A percentile compares a stretch with the other conserved stretches of the same genome.
phyloP scores from a whole-genome alignment of 2,888 invertebrate species.

The Diarsia dahlii region DNA sequence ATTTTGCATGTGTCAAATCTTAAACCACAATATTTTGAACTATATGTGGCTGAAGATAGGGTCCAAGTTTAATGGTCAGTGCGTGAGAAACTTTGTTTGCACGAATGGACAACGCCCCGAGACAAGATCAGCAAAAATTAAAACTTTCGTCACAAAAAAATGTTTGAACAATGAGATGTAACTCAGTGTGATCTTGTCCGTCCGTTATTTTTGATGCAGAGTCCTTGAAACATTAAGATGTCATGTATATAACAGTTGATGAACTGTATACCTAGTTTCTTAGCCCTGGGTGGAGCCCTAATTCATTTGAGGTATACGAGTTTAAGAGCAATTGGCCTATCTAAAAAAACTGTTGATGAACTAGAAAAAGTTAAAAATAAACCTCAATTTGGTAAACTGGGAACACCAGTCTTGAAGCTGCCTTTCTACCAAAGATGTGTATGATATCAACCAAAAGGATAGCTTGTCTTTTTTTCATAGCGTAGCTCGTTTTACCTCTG shows the following conservation, averaged over 20 bases:
- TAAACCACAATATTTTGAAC: constrained; percentile 9
- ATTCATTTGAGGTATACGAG: no score
- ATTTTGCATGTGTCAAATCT: constrained; percentile 16
- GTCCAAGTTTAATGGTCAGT: background rate
- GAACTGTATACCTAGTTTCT: no score
- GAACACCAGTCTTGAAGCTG: background rate
- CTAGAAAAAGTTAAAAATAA: background rate
- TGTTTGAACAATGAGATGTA: constrained; percentile 57
- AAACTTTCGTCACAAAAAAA: constrained; percentile 60
- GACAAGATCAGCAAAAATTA: constrained; percentile 63
- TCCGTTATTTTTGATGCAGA: constrained; percentile 28
- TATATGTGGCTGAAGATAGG: accelerated
- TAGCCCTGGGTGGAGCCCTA: no score
- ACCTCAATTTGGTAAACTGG: background rate
- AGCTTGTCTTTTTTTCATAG: background rate
- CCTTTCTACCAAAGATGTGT: background rate
- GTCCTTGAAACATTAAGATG: constrained; percentile 34
- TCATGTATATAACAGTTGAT: background rate
- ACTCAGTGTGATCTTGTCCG: constrained; percentile 10
- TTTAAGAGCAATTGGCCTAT: no score
- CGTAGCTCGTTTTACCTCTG: background rate
- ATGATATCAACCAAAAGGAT: background rate
- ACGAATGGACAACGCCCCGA: constrained; percentile 58
- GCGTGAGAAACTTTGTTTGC: constrained; percentile 13
- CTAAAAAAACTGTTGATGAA: no score